These are phyloP conservation scores for Brachionichthys hirsutus DNA, from an alignment of 2,113 vertebrate species.

Conservation along the genomic window DNA sequence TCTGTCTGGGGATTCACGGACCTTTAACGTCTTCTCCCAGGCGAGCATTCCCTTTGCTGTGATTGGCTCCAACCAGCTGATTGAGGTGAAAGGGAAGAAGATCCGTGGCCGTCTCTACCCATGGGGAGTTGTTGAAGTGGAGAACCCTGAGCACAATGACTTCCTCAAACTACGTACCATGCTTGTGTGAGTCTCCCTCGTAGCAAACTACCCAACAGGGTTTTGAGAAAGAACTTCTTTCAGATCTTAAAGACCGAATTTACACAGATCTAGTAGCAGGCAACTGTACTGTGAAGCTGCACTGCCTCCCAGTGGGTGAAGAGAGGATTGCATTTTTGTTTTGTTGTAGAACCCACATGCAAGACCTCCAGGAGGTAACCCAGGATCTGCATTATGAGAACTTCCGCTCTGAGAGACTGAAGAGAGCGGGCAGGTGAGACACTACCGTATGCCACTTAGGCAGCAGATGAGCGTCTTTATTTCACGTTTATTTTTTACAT, in stretches of 20 bases:
- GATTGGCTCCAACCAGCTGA: conserved; percentile 88
- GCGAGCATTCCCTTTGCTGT: conserved; percentile 88
- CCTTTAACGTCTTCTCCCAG: conserved; percentile 54
- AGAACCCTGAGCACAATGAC: conserved; percentile 93
- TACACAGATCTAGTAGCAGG: neutral
- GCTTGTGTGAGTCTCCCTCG: conserved; percentile 82
- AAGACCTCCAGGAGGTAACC: conserved; percentile 89
- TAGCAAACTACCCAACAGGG: conserved; percentile 3
- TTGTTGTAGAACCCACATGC: conserved; percentile 83
- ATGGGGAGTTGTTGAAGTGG: conserved; percentile 86
- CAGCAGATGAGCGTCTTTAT: neutral
- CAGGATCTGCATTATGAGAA: conserved; percentile 91
- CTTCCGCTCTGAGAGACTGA: conserved; percentile 89
- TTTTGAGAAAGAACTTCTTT: too few relatives aligned
- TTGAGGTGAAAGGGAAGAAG: conserved; percentile 93
- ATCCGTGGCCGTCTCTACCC: conserved; percentile 85
- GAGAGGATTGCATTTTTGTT: conserved; percentile 7
- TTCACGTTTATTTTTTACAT: neutral
- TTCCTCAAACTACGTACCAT: conserved; percentile 88
- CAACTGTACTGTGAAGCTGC: conserved; percentile 5
- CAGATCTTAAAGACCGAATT: too few relatives aligned
- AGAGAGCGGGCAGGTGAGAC: conserved; percentile 83
- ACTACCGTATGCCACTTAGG: neutral
- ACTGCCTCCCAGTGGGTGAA: conserved; percentile 54
- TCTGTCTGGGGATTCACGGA: conserved; percentile 1